A percentile compares a stretch with the other conserved stretches of the same genome.
Conservation (phyloP, 2,113 vertebrate species). For the Paralichthys olivaceus region DNA sequence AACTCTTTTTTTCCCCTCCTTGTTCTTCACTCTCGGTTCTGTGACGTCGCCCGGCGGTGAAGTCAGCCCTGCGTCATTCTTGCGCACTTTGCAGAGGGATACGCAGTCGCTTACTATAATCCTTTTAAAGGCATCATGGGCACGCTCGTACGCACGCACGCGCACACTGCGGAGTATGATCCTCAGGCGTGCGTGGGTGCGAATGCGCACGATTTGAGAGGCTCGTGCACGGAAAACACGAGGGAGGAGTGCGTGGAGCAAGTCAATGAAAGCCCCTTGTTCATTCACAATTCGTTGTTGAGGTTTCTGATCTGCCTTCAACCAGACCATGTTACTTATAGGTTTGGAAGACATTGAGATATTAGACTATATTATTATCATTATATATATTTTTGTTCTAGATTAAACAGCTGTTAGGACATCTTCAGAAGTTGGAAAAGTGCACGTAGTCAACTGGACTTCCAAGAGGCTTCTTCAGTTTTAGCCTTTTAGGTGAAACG, state of each 20-base stretch:
- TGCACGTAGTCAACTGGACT: too few species aligned
- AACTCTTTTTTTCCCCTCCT: background rate
- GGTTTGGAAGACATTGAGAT: too few species aligned
- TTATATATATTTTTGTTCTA: background rate
- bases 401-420: background rate
- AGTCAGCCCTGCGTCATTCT: constrained; percentile 83
- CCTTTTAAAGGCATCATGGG: constrained; percentile 78
- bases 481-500: too few species aligned
- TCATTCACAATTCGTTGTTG: constrained; percentile 72
- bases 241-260: constrained; percentile 53
- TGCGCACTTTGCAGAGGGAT: constrained; percentile 84
- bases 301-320: constrained; percentile 14
- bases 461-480: too few species aligned
- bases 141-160: constrained; percentile 26
- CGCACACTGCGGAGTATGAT: constrained; percentile 68
- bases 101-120: constrained; percentile 81
- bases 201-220: constrained; percentile 39
- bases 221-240: constrained; percentile 37
- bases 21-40: constrained; percentile 54
- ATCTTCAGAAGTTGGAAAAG: too few species aligned
- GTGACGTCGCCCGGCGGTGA: constrained; percentile 79
- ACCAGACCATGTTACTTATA: constrained; percentile 3
- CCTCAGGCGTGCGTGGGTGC: constrained; percentile 42
- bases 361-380: too few species aligned
- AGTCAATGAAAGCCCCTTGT: constrained; percentile 65